These are phyloP conservation scores for Agriotes lineatus DNA, from an alignment of 2,888 invertebrate genomes.

Conservation along the genomic window DNA sequence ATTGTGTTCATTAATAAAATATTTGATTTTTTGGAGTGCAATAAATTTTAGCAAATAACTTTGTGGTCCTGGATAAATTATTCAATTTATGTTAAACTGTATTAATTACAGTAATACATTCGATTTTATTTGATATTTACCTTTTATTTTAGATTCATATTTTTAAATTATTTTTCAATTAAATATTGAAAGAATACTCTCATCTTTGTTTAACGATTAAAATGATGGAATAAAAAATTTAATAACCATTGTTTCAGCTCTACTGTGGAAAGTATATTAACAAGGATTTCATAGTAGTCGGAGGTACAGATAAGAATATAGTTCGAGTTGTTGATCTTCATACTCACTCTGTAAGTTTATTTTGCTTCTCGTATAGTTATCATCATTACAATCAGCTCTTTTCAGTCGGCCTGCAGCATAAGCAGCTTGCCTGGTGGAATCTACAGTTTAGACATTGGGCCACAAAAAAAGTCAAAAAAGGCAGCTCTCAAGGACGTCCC, in stretches of 20 bases:
- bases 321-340: constrained; percentile 73
- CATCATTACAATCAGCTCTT: background rate
- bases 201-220: too few species aligned
- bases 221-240: too few species aligned
- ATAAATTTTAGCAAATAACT: too few species aligned
- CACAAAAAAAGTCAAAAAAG: constrained; percentile 64
- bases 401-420: constrained; percentile 71
- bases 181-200: too few species aligned
- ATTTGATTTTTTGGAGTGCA: too few species aligned
- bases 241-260: constrained; percentile 64
- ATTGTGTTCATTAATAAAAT: too few species aligned
- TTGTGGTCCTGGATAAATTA: too few species aligned
- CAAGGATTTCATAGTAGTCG: constrained; percentile 71
- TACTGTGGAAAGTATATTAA: constrained; percentile 74
- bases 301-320: constrained; percentile 73
- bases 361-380: constrained; percentile 15
- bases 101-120: too few species aligned
- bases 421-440: constrained; percentile 70
- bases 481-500: constrained; percentile 59
- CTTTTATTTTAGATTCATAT: too few species aligned
- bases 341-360: constrained; percentile 69
- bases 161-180: too few species aligned
- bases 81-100: too few species aligned
- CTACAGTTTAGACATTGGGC: constrained; percentile 71
- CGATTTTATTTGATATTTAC: too few species aligned